These are phyloP conservation scores for Mesitornis unicolor DNA, from an alignment of 2,113 vertebrate genomes.

Conservation along the genomic window DNA sequence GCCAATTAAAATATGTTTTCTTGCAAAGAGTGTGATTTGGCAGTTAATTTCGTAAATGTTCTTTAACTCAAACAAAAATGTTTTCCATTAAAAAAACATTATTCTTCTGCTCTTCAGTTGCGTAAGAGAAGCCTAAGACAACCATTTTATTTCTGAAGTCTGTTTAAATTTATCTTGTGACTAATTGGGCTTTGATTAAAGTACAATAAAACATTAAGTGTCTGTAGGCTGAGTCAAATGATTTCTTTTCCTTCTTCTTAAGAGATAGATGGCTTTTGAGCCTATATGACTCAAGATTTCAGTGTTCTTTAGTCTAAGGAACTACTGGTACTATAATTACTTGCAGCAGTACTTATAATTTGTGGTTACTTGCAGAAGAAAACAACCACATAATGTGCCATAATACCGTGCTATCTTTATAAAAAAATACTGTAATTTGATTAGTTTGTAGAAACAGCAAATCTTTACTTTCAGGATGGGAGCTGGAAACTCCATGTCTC, in stretches of 20 bases:
- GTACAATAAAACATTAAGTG: constrained; percentile 15
- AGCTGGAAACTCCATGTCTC: background rate
- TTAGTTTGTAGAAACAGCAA: background rate
- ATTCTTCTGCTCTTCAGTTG: constrained; percentile 9
- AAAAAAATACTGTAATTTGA: background rate
- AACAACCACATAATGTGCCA: background rate
- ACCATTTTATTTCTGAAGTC: constrained; percentile 33
- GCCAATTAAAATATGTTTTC: constrained; percentile 68
- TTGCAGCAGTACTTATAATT: background rate
- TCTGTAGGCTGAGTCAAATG: background rate
- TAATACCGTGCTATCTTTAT: background rate
- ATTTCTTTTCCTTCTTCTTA: constrained; percentile 4
- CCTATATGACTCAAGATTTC: background rate
- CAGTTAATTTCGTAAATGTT: constrained; percentile 47
- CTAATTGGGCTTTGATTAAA: constrained; percentile 50
- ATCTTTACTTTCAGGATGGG: background rate
- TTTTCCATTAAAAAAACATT: constrained; percentile 18
- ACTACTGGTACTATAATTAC: background rate
- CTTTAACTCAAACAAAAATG: constrained; percentile 57
- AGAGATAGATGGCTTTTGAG: background rate
- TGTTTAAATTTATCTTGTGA: constrained; percentile 52
- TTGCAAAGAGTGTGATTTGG: constrained; percentile 43
- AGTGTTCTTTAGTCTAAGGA: background rate
- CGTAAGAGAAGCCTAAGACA: constrained; percentile 2
- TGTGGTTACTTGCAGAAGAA: constrained; percentile 2